phyloP scores from a whole-genome alignment of 2,888 invertebrate genomes.

The Acleris holmiana region DNA sequence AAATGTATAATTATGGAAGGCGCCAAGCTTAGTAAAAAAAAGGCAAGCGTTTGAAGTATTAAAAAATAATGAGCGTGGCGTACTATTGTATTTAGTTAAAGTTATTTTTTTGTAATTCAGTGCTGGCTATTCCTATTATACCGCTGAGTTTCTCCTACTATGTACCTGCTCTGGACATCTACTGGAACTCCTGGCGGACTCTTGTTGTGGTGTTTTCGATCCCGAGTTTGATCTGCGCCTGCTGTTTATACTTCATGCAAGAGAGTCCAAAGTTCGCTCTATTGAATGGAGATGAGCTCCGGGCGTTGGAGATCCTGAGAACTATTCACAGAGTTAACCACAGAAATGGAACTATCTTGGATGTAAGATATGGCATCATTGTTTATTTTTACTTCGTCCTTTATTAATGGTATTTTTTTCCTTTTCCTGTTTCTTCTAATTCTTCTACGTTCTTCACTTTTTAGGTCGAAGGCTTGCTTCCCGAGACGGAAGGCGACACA shows the following conservation, averaged over 20 bases:
- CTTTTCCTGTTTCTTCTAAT: background rate
- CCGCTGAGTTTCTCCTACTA: slow-evolving; percentile 77
- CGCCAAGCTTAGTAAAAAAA: too few relatives aligned
- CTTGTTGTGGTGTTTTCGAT: slow-evolving; percentile 87
- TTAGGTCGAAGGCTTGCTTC: slow-evolving; percentile 58
- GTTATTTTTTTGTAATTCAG: slow-evolving; percentile 56
- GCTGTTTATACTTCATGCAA: slow-evolving; percentile 83
- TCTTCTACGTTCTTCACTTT: slow-evolving; percentile 18
- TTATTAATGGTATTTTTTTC: background rate
- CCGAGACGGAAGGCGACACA: slow-evolving; percentile 58
- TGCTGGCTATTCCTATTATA: slow-evolving; percentile 86
- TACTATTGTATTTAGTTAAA: too few relatives aligned
- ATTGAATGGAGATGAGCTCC: slow-evolving; percentile 81
- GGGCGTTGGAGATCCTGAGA: slow-evolving; percentile 76
- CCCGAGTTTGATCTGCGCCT: slow-evolving; percentile 85
- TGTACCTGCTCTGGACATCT: slow-evolving; percentile 71
- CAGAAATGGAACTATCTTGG: slow-evolving; percentile 34
- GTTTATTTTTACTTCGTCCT: background rate
- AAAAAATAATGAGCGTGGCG: too few relatives aligned
- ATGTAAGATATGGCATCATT: background rate
- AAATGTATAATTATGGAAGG: too few relatives aligned
- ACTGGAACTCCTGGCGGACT: slow-evolving; percentile 89
- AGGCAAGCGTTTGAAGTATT: too few relatives aligned
- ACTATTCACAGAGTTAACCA: slow-evolving; percentile 63
- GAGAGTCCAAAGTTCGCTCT: slow-evolving; percentile 91